A percentile compares a stretch with the other conserved stretches of the same genome.
phyloP scores from a whole-genome alignment of 1,140 invertebrate genomes.

The Drosophila kohkoa region DNA sequence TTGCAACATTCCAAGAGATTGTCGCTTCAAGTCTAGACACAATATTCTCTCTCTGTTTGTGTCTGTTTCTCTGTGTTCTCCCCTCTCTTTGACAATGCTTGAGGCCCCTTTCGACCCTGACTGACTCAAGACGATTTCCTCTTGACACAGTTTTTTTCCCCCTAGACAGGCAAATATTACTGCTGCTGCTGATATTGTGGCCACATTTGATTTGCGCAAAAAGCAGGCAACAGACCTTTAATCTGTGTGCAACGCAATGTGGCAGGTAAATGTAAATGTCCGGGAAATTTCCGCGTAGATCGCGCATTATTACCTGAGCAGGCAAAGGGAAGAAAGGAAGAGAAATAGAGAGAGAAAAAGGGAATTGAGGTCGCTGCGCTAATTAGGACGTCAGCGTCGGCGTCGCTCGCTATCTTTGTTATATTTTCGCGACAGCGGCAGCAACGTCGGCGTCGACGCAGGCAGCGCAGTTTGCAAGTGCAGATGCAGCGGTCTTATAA shows the following conservation, averaged over 20 bases:
- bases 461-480: constrained; percentile 6
- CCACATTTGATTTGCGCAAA: constrained; percentile 14
- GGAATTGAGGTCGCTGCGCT: constrained; percentile 56
- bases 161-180: neutral
- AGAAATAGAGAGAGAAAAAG: neutral
- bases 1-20: too few relatives aligned
- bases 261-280: constrained; percentile 9
- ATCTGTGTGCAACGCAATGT: neutral
- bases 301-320: neutral
- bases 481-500: constrained; percentile 65
- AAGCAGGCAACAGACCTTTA: neutral
- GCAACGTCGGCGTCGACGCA: neutral
- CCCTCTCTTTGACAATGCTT: neutral
- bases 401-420: constrained; percentile 9
- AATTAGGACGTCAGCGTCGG: constrained; percentile 34
- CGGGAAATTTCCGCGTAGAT: too few relatives aligned
- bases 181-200: constrained; percentile 9
- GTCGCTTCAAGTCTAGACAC: too few relatives aligned
- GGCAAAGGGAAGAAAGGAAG: neutral
- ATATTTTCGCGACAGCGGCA: neutral
- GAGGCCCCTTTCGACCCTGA: neutral
- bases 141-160: constrained; percentile 44
- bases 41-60: too few relatives aligned
- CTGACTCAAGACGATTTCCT: constrained; percentile 49
- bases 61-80: neutral